These are phyloP conservation scores for Indri indri DNA, from an alignment of 2,113 vertebrate species.

Conservation along the genomic window DNA sequence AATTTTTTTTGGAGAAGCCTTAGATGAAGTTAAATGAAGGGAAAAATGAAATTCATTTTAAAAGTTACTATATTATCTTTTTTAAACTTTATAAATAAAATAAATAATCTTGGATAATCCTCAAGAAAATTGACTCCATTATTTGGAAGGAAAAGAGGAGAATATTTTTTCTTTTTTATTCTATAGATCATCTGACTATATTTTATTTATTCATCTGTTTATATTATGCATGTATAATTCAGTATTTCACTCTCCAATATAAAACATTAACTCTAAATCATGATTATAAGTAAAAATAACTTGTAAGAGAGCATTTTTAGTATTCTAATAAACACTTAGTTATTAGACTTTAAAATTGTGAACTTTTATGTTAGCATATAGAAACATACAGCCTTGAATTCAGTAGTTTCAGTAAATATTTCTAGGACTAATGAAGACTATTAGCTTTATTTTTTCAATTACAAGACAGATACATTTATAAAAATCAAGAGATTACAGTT, in stretches of 20 bases:
- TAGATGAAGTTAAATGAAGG: conserved; percentile 51
- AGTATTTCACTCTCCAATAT: not conserved
- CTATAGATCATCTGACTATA: not conserved
- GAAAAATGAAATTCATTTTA: conserved; percentile 13
- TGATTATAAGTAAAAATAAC: not conserved
- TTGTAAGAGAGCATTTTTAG: not conserved
- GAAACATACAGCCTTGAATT: not conserved
- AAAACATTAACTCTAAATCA: not conserved
- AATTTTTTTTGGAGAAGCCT: conserved; percentile 56
- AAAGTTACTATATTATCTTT: not conserved
- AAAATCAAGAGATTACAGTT: not conserved
- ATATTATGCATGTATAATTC: not conserved
- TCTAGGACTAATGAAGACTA: not conserved
- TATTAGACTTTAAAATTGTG: not conserved
- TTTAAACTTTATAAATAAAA: conserved; percentile 18
- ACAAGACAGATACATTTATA: not conserved
- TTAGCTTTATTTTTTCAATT: conserved; percentile 19
- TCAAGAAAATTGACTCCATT: conserved; percentile 6
- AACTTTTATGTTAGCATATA: conserved; percentile 6
- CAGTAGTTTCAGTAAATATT: not conserved
- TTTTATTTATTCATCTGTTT: conserved; percentile 9
- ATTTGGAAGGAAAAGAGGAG: not conserved
- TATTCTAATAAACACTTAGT: not conserved
- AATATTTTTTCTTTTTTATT: not conserved
- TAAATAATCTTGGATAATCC: not conserved